Evolutionary conservation across 92 coral and sea anemone species (phyloP).

Genomic region (Palythoa grandis): DNA sequence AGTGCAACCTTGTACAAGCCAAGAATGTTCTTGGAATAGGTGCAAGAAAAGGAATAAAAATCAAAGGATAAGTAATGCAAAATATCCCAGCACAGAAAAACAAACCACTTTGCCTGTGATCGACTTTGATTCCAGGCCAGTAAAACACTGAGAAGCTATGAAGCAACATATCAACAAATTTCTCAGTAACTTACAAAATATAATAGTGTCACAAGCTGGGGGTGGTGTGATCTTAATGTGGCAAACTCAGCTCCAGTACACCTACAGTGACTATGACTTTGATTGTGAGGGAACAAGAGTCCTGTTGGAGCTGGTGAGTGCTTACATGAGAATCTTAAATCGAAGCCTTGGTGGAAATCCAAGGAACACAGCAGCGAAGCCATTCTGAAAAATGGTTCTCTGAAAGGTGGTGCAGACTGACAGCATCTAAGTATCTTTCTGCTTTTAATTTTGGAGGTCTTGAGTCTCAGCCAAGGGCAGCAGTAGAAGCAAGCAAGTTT

Average conservation of each 20-base stretch:
- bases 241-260: slow-evolving; percentile 33
- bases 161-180: slow-evolving; percentile 33
- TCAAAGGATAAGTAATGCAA: slow-evolving; percentile 38
- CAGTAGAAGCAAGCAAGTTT: slow-evolving; percentile 15
- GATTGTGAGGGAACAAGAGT: background rate
- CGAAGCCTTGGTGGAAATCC: background rate
- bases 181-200: slow-evolving; percentile 16
- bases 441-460: slow-evolving; percentile 41
- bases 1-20: slow-evolving; percentile 39
- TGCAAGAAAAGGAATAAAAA: slow-evolving; percentile 48
- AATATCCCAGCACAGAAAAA: slow-evolving; percentile 29
- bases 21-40: slow-evolving; percentile 49
- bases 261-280: slow-evolving; percentile 29
- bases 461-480: slow-evolving; percentile 38
- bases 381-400: slow-evolving; percentile 10
- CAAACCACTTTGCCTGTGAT: slow-evolving; percentile 8
- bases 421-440: slow-evolving; percentile 28
- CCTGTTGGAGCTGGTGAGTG: background rate
- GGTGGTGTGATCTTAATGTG: slow-evolving; percentile 34
- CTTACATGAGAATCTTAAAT: background rate
- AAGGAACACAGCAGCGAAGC: slow-evolving; percentile 5
- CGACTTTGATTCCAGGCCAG: slow-evolving; percentile 56
- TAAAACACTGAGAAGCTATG: slow-evolving; percentile 23
- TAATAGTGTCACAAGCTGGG: too few species aligned
- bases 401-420: slow-evolving; percentile 21